Conservation (phyloP, 1,140 invertebrate species). For the Bombus polaris region DNA sequence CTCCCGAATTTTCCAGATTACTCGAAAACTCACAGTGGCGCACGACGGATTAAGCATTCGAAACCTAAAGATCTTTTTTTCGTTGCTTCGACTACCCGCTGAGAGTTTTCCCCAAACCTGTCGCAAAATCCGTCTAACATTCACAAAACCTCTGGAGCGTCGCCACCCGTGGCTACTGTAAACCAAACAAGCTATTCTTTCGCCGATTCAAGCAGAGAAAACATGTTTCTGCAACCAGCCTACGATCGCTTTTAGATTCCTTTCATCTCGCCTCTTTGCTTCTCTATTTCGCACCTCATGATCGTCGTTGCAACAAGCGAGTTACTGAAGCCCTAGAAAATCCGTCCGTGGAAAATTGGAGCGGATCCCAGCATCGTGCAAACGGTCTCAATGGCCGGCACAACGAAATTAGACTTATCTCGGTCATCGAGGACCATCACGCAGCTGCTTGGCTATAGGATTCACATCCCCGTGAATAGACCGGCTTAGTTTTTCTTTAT, state of each 20-base stretch:
- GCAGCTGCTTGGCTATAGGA: constrained; percentile 60
- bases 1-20: not conserved
- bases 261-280: constrained; percentile 41
- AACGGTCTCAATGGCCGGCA: constrained; percentile 48
- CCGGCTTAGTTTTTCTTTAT: constrained; percentile 35
- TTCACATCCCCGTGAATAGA: constrained; percentile 47
- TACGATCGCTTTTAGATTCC: not conserved
- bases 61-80: constrained; percentile 62
- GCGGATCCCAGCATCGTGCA: constrained; percentile 59
- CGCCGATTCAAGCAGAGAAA: constrained; percentile 7
- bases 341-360: constrained; percentile 64
- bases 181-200: constrained; percentile 63
- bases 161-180: constrained; percentile 60
- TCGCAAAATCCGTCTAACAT: constrained; percentile 65
- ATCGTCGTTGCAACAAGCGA: not conserved
- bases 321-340: not conserved
- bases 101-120: constrained; percentile 74
- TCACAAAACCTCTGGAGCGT: constrained; percentile 26
- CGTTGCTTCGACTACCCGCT: constrained; percentile 56
- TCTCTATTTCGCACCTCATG: constrained; percentile 59
- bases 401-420: constrained; percentile 77
- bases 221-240: constrained; percentile 12
- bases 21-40: constrained; percentile 9
- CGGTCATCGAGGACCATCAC: constrained; percentile 57
- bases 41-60: constrained; percentile 63